These are phyloP conservation scores for Hypena proboscidalis DNA, from an alignment of 2,888 invertebrate genomes.

Conservation along the genomic window DNA sequence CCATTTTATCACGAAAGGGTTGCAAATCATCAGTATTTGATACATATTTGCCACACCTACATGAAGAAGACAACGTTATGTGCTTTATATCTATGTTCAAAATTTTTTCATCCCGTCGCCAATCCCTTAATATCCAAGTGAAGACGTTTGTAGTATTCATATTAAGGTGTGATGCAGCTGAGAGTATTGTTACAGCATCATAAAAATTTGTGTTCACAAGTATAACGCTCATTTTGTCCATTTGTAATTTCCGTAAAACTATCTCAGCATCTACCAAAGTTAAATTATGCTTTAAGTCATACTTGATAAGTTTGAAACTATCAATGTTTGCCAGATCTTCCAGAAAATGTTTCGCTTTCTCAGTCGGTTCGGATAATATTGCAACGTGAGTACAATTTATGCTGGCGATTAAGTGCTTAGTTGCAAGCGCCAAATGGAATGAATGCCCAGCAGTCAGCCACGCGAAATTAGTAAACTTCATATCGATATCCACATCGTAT, in stretches of 20 bases:
- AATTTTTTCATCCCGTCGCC: neutral
- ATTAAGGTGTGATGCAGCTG: neutral
- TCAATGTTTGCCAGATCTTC: neutral
- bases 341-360: neutral
- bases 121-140: neutral
- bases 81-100: neutral
- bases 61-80: neutral
- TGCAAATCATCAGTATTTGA: neutral
- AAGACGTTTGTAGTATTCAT: neutral
- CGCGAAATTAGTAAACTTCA: too few species aligned
- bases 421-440: neutral
- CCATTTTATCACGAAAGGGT: neutral
- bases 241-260: neutral
- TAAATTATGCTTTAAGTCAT: neutral
- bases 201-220: neutral
- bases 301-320: neutral
- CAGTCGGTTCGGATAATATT: neutral
- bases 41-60: neutral
- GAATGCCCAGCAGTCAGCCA: neutral
- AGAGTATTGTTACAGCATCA: neutral
- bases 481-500: neutral
- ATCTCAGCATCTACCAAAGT: neutral
- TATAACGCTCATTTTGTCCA: neutral
- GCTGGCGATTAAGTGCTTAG: neutral
- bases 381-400: neutral